Base-by-base conservation (phyloP, 2,113 vertebrate genomes). In the Muscicapa adusta region DNA sequence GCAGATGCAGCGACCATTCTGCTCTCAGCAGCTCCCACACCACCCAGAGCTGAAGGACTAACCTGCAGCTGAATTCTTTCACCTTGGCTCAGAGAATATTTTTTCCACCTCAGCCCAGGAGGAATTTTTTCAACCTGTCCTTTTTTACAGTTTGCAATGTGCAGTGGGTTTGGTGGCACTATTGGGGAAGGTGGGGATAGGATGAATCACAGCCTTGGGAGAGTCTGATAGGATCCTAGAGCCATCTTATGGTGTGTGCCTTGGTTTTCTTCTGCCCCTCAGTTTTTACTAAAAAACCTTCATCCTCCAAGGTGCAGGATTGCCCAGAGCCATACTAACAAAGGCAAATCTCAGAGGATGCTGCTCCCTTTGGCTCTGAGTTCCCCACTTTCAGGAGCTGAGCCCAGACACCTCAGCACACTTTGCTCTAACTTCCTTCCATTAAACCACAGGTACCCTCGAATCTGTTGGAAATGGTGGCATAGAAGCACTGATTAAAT, bases 361-460 rank as follows among this genome's bases (percentile, higher is more conserved):
- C 18, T 43, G 76, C 65, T 71, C 26, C 43, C 18, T 54, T 74
- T 42, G 26, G 13, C 51, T 54, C 72, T 34, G 33, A 19, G 15
- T 38, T 84, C 5, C 17, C 17, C 1, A 1, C 15, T 66, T 66
- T 31, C 29, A 34, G 70, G 47, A 60, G 57, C 4, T 71, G 42
- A 78, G 38, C 56, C 43, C 3, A 2, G 7, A 6, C 19, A 43
- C 23, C 57, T 93, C 80, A 74, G 22, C 51, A 51, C 0, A 0
- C 10, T 81, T 61, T 31, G 47, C 42, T 66, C 4, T 36, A 40
- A 4, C 36, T 20, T 68, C 50, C 85, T 91, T 54, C 51, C 65
- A 43, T 3, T 5, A 11, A 14, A 45, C 16, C 45, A 40, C 26
- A 50, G 10, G 4, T 62, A 40, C 31, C 53, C 31, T 28, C 5